Evolutionary conservation across 2,888 invertebrate species (phyloP).

Genomic region (Anticlea derivata): DNA sequence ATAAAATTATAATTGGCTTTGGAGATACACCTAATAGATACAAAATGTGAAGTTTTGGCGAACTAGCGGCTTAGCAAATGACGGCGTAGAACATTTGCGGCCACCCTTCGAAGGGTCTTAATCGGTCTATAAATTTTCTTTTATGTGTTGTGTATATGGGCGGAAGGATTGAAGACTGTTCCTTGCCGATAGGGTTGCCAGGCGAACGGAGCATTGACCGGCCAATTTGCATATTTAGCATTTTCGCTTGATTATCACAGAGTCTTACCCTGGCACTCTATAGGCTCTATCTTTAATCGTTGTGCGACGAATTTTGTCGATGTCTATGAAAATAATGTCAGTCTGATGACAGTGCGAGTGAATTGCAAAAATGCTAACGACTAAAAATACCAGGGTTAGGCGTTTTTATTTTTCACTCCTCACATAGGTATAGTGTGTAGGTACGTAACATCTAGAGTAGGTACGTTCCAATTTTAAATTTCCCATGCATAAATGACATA

Average conservation of each 20-base stretch:
- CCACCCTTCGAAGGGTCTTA: constrained; percentile 65
- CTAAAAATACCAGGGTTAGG: no score
- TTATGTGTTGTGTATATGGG: constrained; percentile 61
- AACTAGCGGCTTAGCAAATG: constrained; percentile 65
- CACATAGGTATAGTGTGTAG: no score
- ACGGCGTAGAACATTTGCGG: constrained; percentile 65
- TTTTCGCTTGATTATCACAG: not conserved
- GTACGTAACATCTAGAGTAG: no score
- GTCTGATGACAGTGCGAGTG: no score
- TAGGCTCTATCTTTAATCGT: no score
- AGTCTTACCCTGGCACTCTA: no score
- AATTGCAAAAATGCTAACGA: no score
- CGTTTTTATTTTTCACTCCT: no score
- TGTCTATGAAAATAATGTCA: no score
- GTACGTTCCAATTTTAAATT: no score
- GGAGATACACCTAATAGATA: constrained; percentile 35
- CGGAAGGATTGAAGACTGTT: constrained; percentile 43
- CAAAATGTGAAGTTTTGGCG: constrained; percentile 50
- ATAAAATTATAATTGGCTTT: constrained; percentile 33
- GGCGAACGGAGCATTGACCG: constrained; percentile 2
- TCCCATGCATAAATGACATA: no score
- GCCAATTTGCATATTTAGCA: constrained; percentile 2
- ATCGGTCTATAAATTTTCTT: constrained; percentile 73
- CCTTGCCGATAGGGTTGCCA: constrained; percentile 31
- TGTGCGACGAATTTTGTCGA: no score